A percentile compares a stretch with the other conserved stretches of the same genome.
Evolutionary conservation across 2,888 invertebrate genomes (phyloP).

Genomic region (Aspidapion aeneum): DNA sequence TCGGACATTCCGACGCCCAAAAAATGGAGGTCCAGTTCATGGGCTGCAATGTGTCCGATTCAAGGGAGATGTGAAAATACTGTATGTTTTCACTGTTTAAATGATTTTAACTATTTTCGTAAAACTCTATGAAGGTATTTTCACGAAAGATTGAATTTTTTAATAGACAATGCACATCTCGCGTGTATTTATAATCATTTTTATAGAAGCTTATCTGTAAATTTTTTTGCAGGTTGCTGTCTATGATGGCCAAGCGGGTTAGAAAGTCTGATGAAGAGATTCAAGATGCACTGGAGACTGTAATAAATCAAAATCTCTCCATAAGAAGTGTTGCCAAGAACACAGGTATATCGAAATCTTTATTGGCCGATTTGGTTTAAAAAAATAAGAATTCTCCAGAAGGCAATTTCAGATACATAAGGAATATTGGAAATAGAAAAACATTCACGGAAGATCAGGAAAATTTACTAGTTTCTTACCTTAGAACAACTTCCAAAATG

Average conservation of each 20-base stretch:
- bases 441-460: constrained; percentile 11
- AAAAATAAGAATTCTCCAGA: constrained; percentile 8
- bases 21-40: background rate
- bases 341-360: constrained; percentile 21
- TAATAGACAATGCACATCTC: background rate
- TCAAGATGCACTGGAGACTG: constrained; percentile 19
- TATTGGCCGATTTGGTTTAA: constrained; percentile 12
- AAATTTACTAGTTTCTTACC: constrained; percentile 12
- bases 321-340: constrained; percentile 21
- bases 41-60: background rate
- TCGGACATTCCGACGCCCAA: constrained; percentile 4
- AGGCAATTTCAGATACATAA: constrained; percentile 8
- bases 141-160: background rate
- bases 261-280: constrained; percentile 19
- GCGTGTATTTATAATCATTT: background rate
- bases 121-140: background rate
- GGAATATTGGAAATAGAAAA: constrained; percentile 13
- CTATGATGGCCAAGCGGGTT: constrained; percentile 16
- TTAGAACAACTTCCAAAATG: constrained; percentile 17
- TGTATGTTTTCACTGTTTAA: background rate
- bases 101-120: background rate
- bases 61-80: background rate
- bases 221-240: constrained; percentile 13
- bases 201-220: background rate
- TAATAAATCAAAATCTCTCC: constrained; percentile 22